Evolutionary conservation across 2,113 vertebrate genomes (phyloP), one percentile per base, ranked within the genome.

Genomic region (Dromiciops gliroides): DNA sequence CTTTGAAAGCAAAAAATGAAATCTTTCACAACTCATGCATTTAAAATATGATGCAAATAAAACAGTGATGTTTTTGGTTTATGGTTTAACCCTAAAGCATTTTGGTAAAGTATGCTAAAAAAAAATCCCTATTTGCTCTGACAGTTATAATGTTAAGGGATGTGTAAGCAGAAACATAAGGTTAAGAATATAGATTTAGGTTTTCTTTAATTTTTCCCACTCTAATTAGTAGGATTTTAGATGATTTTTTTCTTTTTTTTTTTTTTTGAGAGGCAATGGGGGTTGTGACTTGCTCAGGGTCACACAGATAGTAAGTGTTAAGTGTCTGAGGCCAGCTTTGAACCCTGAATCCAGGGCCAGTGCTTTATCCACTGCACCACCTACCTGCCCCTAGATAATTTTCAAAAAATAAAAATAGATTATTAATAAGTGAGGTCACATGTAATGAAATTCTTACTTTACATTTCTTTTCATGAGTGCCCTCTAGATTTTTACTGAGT

Each of bases 1-100:
- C 90, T 92, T 60, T 37, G 5, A 37, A 90, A 53, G 37, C 0
- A 94, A 97, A 97, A 92, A 60, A 6, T 94, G 31, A 95, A 96
- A 93, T 0, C 4, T 48, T 89, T 1, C 16, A 92, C 10, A 0
- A 89, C 0, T 95, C 8, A 51, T 12, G 93, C 89, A 93, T 44
- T 91, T 88, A 60, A 94, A 92, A 89, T 83, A 88, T 1, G 22
- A 91, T 94, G 90, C 94, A 93, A 95, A 92, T 92, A 8, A 92
- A 93, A 19, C 3, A 94, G 53, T 91, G 16, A 16, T 23, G 22
- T 0, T 89, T 52, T 51, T 91, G 19, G 50, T 95, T 93, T 48
- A 92, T 88, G 8, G 9, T n/a, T n/a, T 93, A 91, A 53, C 0
- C 0, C 95, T 28, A 48, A 60, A 91, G 44, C 8, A 92, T 90